Percentiles rank a stretch among this genome's conserved stretches.
phyloP scores from a whole-genome alignment of 2,113 vertebrate species.

The Takifugu flavidus region DNA sequence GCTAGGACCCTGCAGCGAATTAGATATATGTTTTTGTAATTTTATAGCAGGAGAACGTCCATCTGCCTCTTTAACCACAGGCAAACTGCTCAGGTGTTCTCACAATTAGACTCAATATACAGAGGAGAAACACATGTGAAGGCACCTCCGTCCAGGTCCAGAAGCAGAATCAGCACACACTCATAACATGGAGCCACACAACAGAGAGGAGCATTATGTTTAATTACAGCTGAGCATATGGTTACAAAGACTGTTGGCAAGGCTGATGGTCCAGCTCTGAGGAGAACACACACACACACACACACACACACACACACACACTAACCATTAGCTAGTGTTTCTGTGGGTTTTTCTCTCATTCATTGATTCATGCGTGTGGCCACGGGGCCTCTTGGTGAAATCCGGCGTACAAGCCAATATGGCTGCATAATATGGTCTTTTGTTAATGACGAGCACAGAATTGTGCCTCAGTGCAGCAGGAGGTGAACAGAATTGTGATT shows the following conservation, averaged over 20 bases:
- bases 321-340: slow-evolving; percentile 44
- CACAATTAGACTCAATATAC: slow-evolving; percentile 5
- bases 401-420: slow-evolving; percentile 40
- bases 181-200: slow-evolving; percentile 30
- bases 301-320: slow-evolving; percentile 11
- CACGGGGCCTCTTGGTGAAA: slow-evolving; percentile 46
- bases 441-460: slow-evolving; percentile 53
- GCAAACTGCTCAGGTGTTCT: slow-evolving; percentile 14
- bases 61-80: slow-evolving; percentile 23
- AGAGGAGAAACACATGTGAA: slow-evolving; percentile 4
- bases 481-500: slow-evolving; percentile 57
- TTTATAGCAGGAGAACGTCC: neutral
- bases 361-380: slow-evolving; percentile 56
- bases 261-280: slow-evolving; percentile 43
- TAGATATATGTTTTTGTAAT: too few relatives aligned
- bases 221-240: slow-evolving; percentile 66
- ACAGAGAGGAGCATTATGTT: slow-evolving; percentile 45
- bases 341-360: slow-evolving; percentile 44
- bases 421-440: slow-evolving; percentile 40
- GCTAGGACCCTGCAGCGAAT: neutral
- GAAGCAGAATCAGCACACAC: neutral
- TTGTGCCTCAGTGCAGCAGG: slow-evolving; percentile 41
- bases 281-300: slow-evolving; percentile 28
- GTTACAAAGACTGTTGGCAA: slow-evolving; percentile 49
- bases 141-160: slow-evolving; percentile 9